Evolutionary conservation across 2,797 vertebrate species (phyloP).

Genomic region (Sebastes jordani): DNA sequence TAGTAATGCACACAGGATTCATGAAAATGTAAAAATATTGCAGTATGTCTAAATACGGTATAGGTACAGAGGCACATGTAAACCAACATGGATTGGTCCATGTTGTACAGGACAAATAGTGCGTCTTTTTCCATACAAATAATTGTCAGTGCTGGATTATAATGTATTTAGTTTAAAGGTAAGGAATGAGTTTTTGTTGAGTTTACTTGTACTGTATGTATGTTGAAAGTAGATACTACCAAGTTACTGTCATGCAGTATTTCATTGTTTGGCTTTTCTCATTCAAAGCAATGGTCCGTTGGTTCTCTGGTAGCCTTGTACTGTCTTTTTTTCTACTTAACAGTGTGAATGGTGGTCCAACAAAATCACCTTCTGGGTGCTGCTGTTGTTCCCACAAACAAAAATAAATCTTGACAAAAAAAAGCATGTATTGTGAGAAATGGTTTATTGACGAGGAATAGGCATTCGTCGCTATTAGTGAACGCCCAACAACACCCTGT

Average conservation of each 20-base stretch:
- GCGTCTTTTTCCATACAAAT: conserved; percentile 26
- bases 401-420: conserved; percentile 62
- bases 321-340: conserved; percentile 73
- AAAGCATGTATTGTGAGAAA: neutral
- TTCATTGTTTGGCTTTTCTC: conserved; percentile 73
- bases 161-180: conserved; percentile 52
- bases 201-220: conserved; percentile 61
- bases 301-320: conserved; percentile 64
- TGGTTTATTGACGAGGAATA: neutral
- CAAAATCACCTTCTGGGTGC: conserved; percentile 58
- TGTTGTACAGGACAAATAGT: conserved; percentile 43
- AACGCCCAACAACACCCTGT: too few relatives aligned
- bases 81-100: conserved; percentile 36
- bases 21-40: conserved; percentile 49
- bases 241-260: conserved; percentile 76
- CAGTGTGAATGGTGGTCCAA: conserved; percentile 59
- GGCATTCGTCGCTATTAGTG: neutral
- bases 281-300: conserved; percentile 56
- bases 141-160: conserved; percentile 44
- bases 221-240: conserved; percentile 59
- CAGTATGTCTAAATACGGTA: conserved; percentile 37
- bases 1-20: conserved; percentile 16
- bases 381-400: conserved; percentile 55
- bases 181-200: conserved; percentile 22
- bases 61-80: conserved; percentile 25